Base-by-base conservation (phyloP, 2,797 vertebrate species). In the Cebuella pygmaea region DNA sequence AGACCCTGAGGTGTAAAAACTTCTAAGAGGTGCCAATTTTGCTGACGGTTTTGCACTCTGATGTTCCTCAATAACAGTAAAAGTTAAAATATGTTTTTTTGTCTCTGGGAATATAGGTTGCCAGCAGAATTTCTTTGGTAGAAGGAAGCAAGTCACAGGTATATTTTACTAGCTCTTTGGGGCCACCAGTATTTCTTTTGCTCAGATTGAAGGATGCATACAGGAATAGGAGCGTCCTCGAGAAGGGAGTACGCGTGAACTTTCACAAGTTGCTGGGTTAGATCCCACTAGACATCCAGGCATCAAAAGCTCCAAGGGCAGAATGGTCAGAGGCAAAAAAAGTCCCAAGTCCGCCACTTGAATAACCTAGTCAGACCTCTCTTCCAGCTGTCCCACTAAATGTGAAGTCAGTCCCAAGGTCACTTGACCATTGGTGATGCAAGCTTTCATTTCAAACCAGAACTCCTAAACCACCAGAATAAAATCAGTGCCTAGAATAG, bases 11-110 rank as follows among this genome's bases (percentile, higher is more conserved):
- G 75, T 84, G 20, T 36, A 90, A 93, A 96, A 88, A 46, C 44
- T 55, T 94, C 64, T 93, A 61, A 33, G 94, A 78, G 17, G 11
- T 86, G 20, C 30, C 75, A 82, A 50, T 91, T 94, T 93, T 80
- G 14, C 67, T 78, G 76, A 93, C 22, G 5, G 10, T 75, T 90
- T 79, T 93, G 19, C 39, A 90, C 41, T 88, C 55, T 15, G 22
- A 55, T 93, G 44, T 93, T 52, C 14, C 41, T 92, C 79, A 88
- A 91, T 41, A 84, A 86, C 30, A 19, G 92, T 64, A 90, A 94
- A 95, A 88, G 61, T 33, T 39, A 48, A 94, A 89, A 84, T 57
- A 2, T 5, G 39, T 39, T 92, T 92, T 92, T 67, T 82, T 96
- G 22, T 92, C 88, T 88, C 48, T 59, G 33, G 88, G 55, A 80